Base-by-base conservation (phyloP, 2,113 vertebrate genomes). In the Trogon melanurus region DNA sequence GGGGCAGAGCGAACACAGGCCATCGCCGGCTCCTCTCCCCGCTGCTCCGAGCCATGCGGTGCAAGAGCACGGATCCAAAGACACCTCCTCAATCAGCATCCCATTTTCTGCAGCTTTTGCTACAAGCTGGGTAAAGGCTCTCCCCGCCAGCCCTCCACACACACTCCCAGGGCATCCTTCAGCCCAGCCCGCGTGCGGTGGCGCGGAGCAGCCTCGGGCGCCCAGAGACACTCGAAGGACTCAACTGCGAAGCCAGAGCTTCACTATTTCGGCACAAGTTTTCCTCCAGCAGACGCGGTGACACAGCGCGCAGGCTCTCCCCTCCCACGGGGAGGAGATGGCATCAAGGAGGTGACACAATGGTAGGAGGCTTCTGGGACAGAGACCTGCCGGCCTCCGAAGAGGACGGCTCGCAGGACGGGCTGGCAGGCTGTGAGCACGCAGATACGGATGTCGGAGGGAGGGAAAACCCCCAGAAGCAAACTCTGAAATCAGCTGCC, bases 331-430 rank as follows among this genome's bases (percentile, higher is more conserved):
- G 27, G 41, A 56, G 27, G 16, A 10, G 56, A 25, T 5, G 38
- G 51, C 78, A 45, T 6, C 51, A 8, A 38, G 61, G 30, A 45
- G 69, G 53, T 17, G 64, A 30, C 16, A 5, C 1, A 0, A 23
- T 11, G n/a, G 26, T 5, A 48, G 73, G 17, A 36, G 32, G 20
- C 34, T 70, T 29, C 48, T 67, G 48, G 85, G 54, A 78, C 32
- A n/a, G 16, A 12, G n/a, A 34, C 1, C 5, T 18, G 41, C 32
- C n/a, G 6, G 14, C 41, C 61, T 41, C 47, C 4, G 1, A 29
- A 18, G 18, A 15, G 23, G 26, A 32, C 0, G 0, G 14, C 79
- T 74, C 3, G 0, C 48, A 36, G 72, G 61, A 66, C 0, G 1
- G 60, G 73, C 62, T 47, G 41, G 34, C 69, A 27, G 18, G 54